Conservation (phyloP, 1,140 invertebrate species). For the Helicoverpa zea region DNA sequence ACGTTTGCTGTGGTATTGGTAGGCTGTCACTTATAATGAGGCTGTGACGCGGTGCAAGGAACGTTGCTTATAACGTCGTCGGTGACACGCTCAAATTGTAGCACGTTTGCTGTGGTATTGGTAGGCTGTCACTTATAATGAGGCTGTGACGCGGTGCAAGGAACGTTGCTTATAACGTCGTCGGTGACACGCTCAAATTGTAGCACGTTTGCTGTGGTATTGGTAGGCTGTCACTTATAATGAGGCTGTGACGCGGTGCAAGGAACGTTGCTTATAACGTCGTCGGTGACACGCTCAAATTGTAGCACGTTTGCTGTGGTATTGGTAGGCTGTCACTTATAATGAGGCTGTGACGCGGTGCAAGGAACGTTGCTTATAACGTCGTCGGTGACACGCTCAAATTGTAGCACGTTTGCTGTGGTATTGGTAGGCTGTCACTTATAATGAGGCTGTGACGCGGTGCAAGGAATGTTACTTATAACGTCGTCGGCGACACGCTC, state of each 20-base stretch:
- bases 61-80: background rate
- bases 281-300: slow-evolving; percentile 13
- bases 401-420: too few relatives aligned
- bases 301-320: too few relatives aligned
- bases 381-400: slow-evolving; percentile 13
- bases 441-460: background rate
- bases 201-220: too few relatives aligned
- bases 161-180: background rate
- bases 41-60: background rate
- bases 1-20: too few relatives aligned
- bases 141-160: background rate
- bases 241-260: background rate
- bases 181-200: slow-evolving; percentile 16
- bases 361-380: background rate
- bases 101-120: too few relatives aligned
- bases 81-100: slow-evolving; percentile 15
- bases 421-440: background rate
- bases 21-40: background rate
- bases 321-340: background rate
- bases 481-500: slow-evolving; percentile 1
- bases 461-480: background rate
- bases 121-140: background rate
- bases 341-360: background rate
- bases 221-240: background rate
- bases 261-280: background rate